Evolutionary conservation across 2,797 vertebrate genomes (phyloP).

Genomic region (Xenops minutus): DNA sequence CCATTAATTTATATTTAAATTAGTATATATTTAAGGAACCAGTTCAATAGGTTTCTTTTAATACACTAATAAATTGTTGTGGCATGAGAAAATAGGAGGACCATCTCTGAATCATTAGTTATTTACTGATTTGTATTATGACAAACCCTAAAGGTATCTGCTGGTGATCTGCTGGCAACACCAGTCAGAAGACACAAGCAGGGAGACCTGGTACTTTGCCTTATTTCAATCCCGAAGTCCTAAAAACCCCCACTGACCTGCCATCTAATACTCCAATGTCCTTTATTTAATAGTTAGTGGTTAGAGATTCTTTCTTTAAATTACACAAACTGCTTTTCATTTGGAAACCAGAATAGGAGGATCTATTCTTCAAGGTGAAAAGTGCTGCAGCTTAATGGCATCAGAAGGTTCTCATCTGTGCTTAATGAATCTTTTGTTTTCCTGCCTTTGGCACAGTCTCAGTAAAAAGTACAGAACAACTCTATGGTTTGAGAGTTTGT

Average conservation of each 20-base stretch:
- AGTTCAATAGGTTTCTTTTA: neutral
- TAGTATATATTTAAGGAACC: neutral
- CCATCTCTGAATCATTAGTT: neutral
- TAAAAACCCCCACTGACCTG: neutral
- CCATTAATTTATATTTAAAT: neutral
- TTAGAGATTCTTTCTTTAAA: neutral
- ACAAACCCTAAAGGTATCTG: neutral
- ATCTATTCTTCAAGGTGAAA: constrained; percentile 40
- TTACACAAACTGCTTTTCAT: neutral
- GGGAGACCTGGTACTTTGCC: neutral
- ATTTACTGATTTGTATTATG: neutral
- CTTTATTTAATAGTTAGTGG: neutral
- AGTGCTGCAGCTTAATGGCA: neutral
- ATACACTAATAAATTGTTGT: neutral
- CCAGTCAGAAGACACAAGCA: neutral
- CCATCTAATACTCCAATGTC: neutral
- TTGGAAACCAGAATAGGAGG: neutral
- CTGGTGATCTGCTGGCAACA: neutral
- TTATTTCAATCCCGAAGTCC: neutral
- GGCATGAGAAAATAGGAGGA: neutral
- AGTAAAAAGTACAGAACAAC: neutral
- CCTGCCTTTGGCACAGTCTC: neutral
- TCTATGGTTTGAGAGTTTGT: neutral
- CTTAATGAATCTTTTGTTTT: constrained; percentile 9
- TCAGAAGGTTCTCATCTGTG: neutral